Evolutionary conservation across 2,113 vertebrate genomes (phyloP).

Genomic region (Nesoenas mayeri): DNA sequence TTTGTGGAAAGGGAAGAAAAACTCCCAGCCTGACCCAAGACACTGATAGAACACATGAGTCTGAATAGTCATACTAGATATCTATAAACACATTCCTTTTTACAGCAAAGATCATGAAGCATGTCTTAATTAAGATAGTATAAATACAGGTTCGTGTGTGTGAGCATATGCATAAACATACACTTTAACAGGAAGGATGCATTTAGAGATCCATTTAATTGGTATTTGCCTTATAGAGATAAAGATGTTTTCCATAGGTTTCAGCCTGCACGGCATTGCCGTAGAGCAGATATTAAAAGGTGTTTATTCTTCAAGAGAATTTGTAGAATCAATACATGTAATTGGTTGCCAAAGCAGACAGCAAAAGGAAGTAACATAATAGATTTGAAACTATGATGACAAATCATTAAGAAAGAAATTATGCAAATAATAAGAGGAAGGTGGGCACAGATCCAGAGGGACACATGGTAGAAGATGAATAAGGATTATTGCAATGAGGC

Average conservation of each 20-base stretch:
- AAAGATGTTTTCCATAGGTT: background rate
- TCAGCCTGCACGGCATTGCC: background rate
- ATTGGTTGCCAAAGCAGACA: background rate
- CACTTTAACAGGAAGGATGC: background rate
- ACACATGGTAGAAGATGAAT: conserved; percentile 41
- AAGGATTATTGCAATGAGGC: conserved; percentile 55
- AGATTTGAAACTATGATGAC: background rate
- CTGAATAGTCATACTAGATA: conserved; percentile 30
- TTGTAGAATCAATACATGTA: background rate
- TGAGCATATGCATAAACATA: background rate
- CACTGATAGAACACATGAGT: conserved; percentile 1
- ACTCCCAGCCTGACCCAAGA: conserved; percentile 48
- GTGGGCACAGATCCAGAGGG: conserved; percentile 40
- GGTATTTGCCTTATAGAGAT: background rate
- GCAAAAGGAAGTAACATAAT: background rate
- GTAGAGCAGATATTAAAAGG: background rate
- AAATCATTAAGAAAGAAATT: conserved; percentile 50
- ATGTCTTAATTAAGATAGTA: conserved; percentile 7
- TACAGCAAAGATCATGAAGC: background rate
- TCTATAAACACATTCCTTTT: conserved; percentile 72
- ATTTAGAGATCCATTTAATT: background rate
- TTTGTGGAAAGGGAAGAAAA: conserved; percentile 46
- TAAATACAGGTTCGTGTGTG: background rate
- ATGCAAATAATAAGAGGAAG: conserved; percentile 35
- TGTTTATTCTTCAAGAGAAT: background rate